These are phyloP conservation scores for Diarsia dahlii DNA, from an alignment of 2,888 invertebrate genomes.

Conservation along the genomic window DNA sequence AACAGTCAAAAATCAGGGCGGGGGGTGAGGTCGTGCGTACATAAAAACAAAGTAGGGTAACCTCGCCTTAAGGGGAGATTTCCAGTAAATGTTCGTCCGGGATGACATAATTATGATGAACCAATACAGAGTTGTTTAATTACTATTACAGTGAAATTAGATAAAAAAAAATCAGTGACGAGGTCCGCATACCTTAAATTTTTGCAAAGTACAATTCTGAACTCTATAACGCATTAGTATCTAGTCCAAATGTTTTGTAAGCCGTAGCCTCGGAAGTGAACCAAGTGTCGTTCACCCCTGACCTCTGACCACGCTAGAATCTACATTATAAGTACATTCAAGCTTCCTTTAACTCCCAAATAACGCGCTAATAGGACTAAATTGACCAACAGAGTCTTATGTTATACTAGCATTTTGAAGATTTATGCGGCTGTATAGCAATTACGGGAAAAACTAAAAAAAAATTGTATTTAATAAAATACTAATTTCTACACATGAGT, in stretches of 20 bases:
- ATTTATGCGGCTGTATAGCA: neutral
- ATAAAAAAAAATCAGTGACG: too few species aligned
- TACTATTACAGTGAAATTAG: too few species aligned
- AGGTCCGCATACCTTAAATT: too few species aligned
- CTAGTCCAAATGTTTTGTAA: slow-evolving; percentile 4
- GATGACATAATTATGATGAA: neutral
- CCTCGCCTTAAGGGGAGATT: neutral
- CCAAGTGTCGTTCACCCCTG: slow-evolving; percentile 52
- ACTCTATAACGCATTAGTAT: slow-evolving; percentile 8
- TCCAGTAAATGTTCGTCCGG: neutral
- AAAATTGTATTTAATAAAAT: neutral
- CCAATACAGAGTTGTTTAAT: too few species aligned
- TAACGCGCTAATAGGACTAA: slow-evolving; percentile 45
- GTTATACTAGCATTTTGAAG: neutral
- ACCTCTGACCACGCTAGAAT: slow-evolving; percentile 40
- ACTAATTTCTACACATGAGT: neutral
- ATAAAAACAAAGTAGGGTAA: too few species aligned
- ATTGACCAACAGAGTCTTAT: slow-evolving; percentile 32
- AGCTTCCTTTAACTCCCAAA: slow-evolving; percentile 49
- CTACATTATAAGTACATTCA: slow-evolving; percentile 17
- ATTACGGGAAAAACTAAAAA: too few species aligned
- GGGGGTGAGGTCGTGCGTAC: too few species aligned
- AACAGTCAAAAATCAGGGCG: too few species aligned
- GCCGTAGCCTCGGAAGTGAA: slow-evolving; percentile 25
- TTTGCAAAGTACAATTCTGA: neutral